Evolutionary conservation across 2,797 vertebrate species (phyloP).

Genomic region (Rhincodon typus): DNA sequence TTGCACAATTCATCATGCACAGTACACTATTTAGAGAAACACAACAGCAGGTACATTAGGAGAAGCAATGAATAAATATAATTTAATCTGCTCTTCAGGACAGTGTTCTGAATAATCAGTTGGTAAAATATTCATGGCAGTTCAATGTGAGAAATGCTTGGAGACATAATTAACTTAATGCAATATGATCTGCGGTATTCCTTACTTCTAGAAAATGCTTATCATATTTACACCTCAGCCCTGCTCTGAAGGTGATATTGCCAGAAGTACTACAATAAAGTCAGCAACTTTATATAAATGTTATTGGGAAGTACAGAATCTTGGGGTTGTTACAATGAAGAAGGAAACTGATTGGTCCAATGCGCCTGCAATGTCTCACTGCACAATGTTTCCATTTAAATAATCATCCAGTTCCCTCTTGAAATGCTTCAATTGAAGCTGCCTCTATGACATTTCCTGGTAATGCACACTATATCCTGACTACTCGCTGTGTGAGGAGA

Average conservation of each 20-base stretch:
- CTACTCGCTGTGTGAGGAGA: too few relatives aligned
- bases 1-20: background rate
- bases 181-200: slow-evolving; percentile 3
- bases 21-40: background rate
- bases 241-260: background rate
- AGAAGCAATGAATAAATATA: background rate
- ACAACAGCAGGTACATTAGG: background rate
- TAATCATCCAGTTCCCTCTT: too few relatives aligned
- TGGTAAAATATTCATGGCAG: slow-evolving; percentile 7
- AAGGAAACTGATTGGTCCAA: background rate
- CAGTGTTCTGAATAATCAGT: background rate
- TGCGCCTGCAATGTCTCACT: too few relatives aligned
- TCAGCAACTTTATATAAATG: background rate
- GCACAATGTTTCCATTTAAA: too few relatives aligned
- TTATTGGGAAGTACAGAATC: background rate
- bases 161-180: slow-evolving; percentile 17
- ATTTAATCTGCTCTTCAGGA: background rate
- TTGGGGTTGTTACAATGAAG: background rate
- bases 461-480: too few relatives aligned
- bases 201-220: slow-evolving; percentile 14
- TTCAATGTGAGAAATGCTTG: slow-evolving; percentile 34
- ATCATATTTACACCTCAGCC: background rate
- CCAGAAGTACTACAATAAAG: background rate
- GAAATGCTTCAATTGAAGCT: too few relatives aligned
- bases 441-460: too few relatives aligned